phyloP scores from a whole-genome alignment of 2,888 invertebrate species.

The Drosophila greeni region DNA sequence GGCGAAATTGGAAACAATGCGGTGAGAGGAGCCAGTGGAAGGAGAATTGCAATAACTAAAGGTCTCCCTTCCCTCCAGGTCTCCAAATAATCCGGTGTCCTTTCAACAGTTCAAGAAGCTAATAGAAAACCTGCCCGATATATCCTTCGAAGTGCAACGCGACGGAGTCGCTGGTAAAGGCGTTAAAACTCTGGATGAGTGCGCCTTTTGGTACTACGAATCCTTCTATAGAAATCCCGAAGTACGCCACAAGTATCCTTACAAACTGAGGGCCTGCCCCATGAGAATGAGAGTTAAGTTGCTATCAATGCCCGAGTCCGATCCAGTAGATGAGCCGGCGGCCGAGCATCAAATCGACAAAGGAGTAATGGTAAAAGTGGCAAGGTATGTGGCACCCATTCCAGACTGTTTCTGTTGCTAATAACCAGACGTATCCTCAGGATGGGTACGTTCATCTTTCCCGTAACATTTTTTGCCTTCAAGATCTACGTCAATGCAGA shows the following conservation, averaged over 20 bases:
- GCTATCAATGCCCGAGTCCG: conserved; percentile 8
- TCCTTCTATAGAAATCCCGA: conserved; percentile 42
- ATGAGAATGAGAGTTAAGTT: conserved; percentile 26
- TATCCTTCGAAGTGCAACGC: conserved; percentile 47
- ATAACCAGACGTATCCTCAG: conserved; percentile 4
- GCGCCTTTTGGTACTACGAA: conserved; percentile 54
- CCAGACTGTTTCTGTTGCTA: too few species aligned
- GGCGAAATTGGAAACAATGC: background rate
- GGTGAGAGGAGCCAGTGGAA: background rate
- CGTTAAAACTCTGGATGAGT: conserved; percentile 44
- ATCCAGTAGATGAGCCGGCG: too few species aligned
- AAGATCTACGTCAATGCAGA: conserved; percentile 22
- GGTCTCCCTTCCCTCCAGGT: background rate
- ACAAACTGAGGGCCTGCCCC: conserved; percentile 38
- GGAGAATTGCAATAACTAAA: too few species aligned
- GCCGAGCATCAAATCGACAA: too few species aligned
- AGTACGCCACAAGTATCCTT: conserved; percentile 40
- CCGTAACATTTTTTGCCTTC: conserved; percentile 44
- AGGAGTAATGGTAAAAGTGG: conserved; percentile 7
- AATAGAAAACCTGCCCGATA: conserved; percentile 47
- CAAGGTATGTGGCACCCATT: conserved; percentile 14
- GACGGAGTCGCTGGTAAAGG: background rate
- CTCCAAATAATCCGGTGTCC: conserved; percentile 20
- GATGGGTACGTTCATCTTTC: conserved; percentile 43
- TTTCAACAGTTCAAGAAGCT: conserved; percentile 34